Evolutionary conservation across 2,888 invertebrate species (phyloP).

Genomic region (Camptogramma bilineatum): DNA sequence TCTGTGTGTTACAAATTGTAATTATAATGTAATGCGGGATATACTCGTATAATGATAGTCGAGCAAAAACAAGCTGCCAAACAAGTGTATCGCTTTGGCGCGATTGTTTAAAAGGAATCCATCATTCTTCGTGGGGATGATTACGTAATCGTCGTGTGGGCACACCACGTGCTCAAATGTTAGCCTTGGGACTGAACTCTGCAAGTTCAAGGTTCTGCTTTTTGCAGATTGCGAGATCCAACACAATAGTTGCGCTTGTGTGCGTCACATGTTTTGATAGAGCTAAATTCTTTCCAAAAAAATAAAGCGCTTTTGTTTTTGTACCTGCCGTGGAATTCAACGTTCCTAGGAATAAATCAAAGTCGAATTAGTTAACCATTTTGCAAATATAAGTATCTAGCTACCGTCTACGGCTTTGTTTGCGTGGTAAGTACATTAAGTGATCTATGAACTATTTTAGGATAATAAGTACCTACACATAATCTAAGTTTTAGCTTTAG

Average conservation of each 20-base stretch:
- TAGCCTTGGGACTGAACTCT: slow-evolving; percentile 81
- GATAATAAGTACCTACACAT: too few relatives aligned
- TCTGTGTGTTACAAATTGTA: slow-evolving; percentile 2
- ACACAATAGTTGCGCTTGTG: slow-evolving; percentile 64
- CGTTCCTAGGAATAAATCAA: background rate
- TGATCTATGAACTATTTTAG: too few relatives aligned
- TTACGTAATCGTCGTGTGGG: slow-evolving; percentile 74
- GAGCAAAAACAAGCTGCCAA: slow-evolving; percentile 21
- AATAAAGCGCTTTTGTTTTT: slow-evolving; percentile 10
- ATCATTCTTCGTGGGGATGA: slow-evolving; percentile 47
- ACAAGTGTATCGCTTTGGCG: slow-evolving; percentile 23
- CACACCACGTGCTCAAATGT: slow-evolving; percentile 67
- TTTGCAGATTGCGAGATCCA: slow-evolving; percentile 68
- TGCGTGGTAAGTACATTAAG: too few relatives aligned
- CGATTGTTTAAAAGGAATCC: slow-evolving; percentile 27
- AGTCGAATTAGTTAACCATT: background rate
- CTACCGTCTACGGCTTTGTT: background rate
- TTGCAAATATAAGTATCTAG: background rate
- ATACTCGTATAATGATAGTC: slow-evolving; percentile 5
- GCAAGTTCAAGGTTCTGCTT: slow-evolving; percentile 81
- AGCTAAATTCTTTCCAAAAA: slow-evolving; percentile 5
- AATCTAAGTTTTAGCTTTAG: too few relatives aligned
- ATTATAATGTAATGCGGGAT: slow-evolving; percentile 7
- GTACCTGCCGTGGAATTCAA: background rate
- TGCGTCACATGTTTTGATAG: slow-evolving; percentile 48